Conservation (phyloP, 2,888 invertebrate species). For the Apodemia zela region DNA sequence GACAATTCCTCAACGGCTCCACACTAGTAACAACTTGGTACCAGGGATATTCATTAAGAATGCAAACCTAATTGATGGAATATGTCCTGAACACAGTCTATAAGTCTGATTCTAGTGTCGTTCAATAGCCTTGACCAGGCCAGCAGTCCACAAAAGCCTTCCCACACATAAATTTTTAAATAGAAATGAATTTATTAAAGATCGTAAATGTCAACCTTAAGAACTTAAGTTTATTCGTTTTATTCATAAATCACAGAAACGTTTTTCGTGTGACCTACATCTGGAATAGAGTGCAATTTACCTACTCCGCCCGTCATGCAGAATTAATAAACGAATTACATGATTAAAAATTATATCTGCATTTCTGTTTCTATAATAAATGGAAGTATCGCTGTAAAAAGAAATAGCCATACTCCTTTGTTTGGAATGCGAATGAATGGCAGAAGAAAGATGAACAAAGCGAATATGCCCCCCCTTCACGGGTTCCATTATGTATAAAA, state of each 20-base stretch:
- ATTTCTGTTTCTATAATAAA: neutral
- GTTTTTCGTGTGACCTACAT: slow-evolving; percentile 7
- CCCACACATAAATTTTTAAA: neutral
- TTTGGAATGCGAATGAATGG: neutral
- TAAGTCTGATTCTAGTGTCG: neutral
- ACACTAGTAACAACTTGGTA: no score
- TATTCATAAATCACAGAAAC: slow-evolving; percentile 6
- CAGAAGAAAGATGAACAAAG: neutral
- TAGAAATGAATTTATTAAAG: slow-evolving; percentile 8
- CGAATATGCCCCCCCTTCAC: no score
- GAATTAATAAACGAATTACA: slow-evolving; percentile 8
- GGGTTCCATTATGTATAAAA: no score
- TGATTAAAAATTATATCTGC: neutral
- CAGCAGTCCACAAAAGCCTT: neutral
- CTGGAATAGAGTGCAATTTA: neutral
- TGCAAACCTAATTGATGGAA: no score
- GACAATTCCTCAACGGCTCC: no score
- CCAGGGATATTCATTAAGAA: no score
- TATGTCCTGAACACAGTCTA: neutral
- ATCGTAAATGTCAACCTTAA: slow-evolving; percentile 2
- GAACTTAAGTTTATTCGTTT: neutral
- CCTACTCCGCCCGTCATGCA: neutral
- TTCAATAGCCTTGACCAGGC: neutral
- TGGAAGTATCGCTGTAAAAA: neutral
- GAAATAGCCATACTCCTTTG: neutral